Evolutionary conservation across 2,888 invertebrate genomes (phyloP).

Genomic region (Conomelus anceps): DNA sequence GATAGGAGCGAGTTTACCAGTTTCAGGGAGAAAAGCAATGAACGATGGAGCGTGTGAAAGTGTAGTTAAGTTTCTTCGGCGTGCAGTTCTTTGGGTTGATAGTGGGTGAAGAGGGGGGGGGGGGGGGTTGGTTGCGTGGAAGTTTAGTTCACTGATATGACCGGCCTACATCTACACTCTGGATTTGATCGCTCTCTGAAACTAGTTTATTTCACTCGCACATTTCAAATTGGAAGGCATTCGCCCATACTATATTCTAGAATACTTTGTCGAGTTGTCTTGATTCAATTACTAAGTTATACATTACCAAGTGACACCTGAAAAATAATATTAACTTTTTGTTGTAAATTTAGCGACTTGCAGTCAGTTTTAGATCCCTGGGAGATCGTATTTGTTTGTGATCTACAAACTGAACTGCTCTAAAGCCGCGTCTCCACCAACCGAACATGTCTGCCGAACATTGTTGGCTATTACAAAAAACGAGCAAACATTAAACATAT

Average conservation of each 20-base stretch:
- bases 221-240: background rate
- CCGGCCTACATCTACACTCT: background rate
- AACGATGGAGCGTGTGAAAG: background rate
- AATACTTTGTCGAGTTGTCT: background rate
- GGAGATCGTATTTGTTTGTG: too few relatives aligned
- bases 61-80: background rate
- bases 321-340: background rate
- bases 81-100: background rate
- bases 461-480: too few relatives aligned
- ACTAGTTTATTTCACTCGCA: background rate
- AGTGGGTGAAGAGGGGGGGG: background rate
- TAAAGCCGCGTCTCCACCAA: too few relatives aligned
- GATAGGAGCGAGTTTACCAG: background rate
- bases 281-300: background rate
- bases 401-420: too few relatives aligned
- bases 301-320: background rate
- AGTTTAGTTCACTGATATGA: background rate
- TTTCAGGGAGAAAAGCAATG: background rate
- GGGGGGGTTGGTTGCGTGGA: background rate
- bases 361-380: too few relatives aligned
- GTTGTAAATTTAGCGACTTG: too few relatives aligned
- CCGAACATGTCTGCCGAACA: too few relatives aligned
- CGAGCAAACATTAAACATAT: too few relatives aligned
- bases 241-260: background rate
- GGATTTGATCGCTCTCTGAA: background rate